Evolutionary conservation across 1,140 invertebrate genomes (phyloP).

Genomic region (Yoshiicerus persimilis): DNA sequence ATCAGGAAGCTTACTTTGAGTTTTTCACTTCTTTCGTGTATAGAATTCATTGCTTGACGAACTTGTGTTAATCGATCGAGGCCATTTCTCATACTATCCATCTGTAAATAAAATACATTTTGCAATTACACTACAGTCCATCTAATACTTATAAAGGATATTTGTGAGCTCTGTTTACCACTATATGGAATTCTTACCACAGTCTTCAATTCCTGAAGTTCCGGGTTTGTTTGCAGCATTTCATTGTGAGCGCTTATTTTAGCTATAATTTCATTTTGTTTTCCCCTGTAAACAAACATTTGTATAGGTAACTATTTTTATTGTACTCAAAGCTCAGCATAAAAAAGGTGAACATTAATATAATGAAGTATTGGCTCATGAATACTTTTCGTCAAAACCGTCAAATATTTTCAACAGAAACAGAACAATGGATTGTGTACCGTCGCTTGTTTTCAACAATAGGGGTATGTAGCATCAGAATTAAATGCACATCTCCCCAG

Average conservation of each 20-base stretch:
- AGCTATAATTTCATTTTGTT: slow-evolving; percentile 20
- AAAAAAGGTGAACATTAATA: too few relatives aligned
- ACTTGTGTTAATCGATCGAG: slow-evolving; percentile 33
- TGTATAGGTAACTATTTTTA: too few relatives aligned
- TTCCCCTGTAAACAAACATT: neutral
- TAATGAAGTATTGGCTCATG: too few relatives aligned
- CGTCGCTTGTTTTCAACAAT: too few relatives aligned
- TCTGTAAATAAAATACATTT: neutral
- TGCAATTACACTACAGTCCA: neutral
- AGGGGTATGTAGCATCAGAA: too few relatives aligned
- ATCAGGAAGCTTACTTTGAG: slow-evolving; percentile 19
- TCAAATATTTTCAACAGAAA: too few relatives aligned
- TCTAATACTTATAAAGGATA: too few relatives aligned
- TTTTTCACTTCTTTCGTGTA: slow-evolving; percentile 43
- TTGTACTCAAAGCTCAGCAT: too few relatives aligned
- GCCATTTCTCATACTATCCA: slow-evolving; percentile 40
- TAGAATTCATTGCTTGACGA: slow-evolving; percentile 35
- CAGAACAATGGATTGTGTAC: too few relatives aligned
- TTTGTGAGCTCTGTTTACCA: too few relatives aligned
- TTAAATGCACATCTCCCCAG: too few relatives aligned
- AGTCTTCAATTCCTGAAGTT: slow-evolving; percentile 24
- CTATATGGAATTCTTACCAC: neutral
- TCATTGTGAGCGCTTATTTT: slow-evolving; percentile 23
- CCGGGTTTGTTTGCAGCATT: slow-evolving; percentile 12
- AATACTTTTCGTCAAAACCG: too few relatives aligned